Evolutionary conservation across 2,797 vertebrate species (phyloP), one percentile per base, ranked within the genome.

Genomic region (Scomberomorus guttatus): DNA sequence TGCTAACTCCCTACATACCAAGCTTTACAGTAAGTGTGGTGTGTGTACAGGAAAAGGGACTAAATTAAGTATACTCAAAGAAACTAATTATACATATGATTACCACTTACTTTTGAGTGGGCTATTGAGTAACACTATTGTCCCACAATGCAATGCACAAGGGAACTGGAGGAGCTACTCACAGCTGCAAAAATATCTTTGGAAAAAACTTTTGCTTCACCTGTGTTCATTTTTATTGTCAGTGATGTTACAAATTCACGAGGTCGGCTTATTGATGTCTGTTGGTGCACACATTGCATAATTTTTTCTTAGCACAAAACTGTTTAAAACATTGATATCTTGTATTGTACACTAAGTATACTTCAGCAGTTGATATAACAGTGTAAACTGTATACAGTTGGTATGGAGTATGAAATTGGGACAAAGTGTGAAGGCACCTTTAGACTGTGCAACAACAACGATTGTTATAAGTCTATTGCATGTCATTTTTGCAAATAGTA

Each of bases 121-220:
- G 17, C 22, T 27, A 10, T 18, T 51, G 44, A 54, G 44, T 24
- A 25, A 50, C 60, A 59, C 5, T 15, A 56, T 46, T 48, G 22
- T 69, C 69, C 51, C 50, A 59, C 7, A 64, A 62, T 62, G 22
- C 44, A 66, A 17, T 34, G 34, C n/a, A 13, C 4, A 67, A 17
- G 24, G 46, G 10, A 55, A 32, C 27, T 9, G 3, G 37, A 37
- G 37, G 17, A 17, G 46, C 24, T 12, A n/a, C 37, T n/a, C 1
- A n/a, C 34, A 17, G 61, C 69, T 55, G 27, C 10, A 60, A 27
- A 66, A 12, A 37, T 37, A 11, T 37, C 37, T 37, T 37, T 37
- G 37, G 37, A 37, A 37, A 37, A 11, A 10, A 37, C 37, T 37
- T 34, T 34, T 34, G 34, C 8, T 34, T 34, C 34, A 34, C 34